phyloP scores from a whole-genome alignment of 2,888 invertebrate species.

The Agonopterix subpropinquella region DNA sequence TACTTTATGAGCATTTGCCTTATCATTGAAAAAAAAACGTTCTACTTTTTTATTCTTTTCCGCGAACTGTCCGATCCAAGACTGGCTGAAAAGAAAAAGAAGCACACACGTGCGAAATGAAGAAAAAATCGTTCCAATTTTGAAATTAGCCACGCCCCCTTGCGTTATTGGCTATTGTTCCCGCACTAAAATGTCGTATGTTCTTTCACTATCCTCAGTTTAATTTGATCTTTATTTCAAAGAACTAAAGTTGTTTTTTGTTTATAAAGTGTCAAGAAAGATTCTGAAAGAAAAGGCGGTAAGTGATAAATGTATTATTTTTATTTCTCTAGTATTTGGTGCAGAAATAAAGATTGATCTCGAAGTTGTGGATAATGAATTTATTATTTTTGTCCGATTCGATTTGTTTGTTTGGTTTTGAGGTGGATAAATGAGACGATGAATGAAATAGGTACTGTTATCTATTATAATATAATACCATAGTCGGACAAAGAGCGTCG shows the following conservation, averaged over 20 bases:
- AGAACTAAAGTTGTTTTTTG: constrained; percentile 3
- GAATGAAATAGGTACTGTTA: no score
- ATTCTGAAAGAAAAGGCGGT: constrained; percentile 4
- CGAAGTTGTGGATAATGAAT: constrained; percentile 15
- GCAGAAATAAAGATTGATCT: constrained; percentile 17
- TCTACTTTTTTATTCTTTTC: not conserved
- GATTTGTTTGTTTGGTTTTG: no score
- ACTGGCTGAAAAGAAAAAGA: constrained; percentile 45
- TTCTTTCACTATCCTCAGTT: not conserved
- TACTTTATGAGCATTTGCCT: no score
- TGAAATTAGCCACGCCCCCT: constrained; percentile 66
- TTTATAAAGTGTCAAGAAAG: not conserved
- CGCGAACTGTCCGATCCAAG: constrained; percentile 18
- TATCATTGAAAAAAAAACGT: no score
- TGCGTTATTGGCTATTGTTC: constrained; percentile 55
- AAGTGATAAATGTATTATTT: constrained; percentile 7
- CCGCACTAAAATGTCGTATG: constrained; percentile 23
- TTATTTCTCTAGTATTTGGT: constrained; percentile 10
- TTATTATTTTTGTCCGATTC: constrained; percentile 3
- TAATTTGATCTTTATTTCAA: constrained; percentile 5
- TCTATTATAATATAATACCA: no score
- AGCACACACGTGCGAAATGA: constrained; percentile 25
- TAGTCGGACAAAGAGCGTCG: no score
- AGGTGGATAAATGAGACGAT: no score
- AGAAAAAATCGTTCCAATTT: constrained; percentile 62